phyloP scores from a whole-genome alignment of 1,140 invertebrate genomes.

The Lysiphlebus fabarum region DNA sequence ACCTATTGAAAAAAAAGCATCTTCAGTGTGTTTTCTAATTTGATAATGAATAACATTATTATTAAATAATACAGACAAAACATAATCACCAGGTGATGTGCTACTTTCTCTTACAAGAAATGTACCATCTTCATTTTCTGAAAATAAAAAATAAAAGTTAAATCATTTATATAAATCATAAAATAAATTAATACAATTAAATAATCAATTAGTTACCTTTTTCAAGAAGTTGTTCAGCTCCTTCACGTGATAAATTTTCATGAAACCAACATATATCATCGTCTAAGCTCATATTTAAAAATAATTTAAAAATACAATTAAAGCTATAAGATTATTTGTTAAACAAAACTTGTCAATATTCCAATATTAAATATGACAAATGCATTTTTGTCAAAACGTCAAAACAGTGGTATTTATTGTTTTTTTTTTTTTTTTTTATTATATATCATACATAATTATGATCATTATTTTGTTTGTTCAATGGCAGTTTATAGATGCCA shows the following conservation, averaged over 20 bases:
- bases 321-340: neutral
- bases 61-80: conserved; percentile 77
- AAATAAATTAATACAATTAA: conserved; percentile 12
- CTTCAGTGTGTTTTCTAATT: conserved; percentile 78
- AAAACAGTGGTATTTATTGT: neutral
- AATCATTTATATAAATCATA: conserved; percentile 11
- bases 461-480: too few relatives aligned
- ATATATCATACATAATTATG: too few relatives aligned
- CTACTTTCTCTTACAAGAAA: conserved; percentile 89
- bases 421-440: too few relatives aligned
- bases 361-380: neutral
- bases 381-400: neutral
- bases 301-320: neutral
- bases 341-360: neutral
- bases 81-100: conserved; percentile 83
- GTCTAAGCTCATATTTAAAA: conserved; percentile 61
- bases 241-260: conserved; percentile 75
- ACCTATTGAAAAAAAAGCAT: conserved; percentile 84
- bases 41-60: conserved; percentile 80
- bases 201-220: conserved; percentile 56
- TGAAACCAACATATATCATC: conserved; percentile 81
- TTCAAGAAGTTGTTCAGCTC: conserved; percentile 72
- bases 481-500: too few relatives aligned
- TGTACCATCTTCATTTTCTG: conserved; percentile 66
- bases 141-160: conserved; percentile 25